Evolutionary conservation across 1,140 invertebrate species (phyloP).

Genomic region (Formica exsecta): DNA sequence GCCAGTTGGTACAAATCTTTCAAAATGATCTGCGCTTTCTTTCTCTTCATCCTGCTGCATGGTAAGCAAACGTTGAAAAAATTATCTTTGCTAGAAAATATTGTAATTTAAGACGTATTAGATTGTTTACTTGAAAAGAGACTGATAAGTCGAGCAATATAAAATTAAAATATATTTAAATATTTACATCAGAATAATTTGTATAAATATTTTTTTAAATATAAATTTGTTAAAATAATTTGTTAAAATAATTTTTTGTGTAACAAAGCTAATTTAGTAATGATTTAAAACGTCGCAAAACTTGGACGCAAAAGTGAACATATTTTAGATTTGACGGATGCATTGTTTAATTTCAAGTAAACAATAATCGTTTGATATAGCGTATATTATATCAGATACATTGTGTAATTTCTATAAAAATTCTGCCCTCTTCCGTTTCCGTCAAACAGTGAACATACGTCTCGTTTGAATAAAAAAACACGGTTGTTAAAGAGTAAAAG

Average conservation of each 20-base stretch:
- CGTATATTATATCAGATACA: background rate
- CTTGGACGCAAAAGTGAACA: background rate
- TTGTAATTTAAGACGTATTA: background rate
- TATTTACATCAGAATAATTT: background rate
- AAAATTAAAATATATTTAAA: background rate
- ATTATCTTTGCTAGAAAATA: background rate
- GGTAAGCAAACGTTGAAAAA: constrained; percentile 66
- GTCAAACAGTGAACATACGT: background rate
- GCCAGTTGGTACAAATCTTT: constrained; percentile 58
- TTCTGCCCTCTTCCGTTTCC: background rate
- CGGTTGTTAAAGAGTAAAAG: background rate
- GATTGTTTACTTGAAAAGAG: background rate
- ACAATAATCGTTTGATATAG: background rate
- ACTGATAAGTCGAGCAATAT: background rate
- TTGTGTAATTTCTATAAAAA: constrained; percentile 54
- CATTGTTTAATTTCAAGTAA: background rate
- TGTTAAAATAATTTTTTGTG: background rate
- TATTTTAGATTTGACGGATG: background rate
- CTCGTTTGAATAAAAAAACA: background rate
- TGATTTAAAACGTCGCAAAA: background rate
- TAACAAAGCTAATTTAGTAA: background rate
- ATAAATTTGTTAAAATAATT: background rate
- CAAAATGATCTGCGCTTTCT: constrained; percentile 76
- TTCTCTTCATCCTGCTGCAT: constrained; percentile 73
- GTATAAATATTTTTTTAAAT: background rate